Evolutionary conservation across 2,797 vertebrate species (phyloP).

Genomic region (Epinephelus awoara): DNA sequence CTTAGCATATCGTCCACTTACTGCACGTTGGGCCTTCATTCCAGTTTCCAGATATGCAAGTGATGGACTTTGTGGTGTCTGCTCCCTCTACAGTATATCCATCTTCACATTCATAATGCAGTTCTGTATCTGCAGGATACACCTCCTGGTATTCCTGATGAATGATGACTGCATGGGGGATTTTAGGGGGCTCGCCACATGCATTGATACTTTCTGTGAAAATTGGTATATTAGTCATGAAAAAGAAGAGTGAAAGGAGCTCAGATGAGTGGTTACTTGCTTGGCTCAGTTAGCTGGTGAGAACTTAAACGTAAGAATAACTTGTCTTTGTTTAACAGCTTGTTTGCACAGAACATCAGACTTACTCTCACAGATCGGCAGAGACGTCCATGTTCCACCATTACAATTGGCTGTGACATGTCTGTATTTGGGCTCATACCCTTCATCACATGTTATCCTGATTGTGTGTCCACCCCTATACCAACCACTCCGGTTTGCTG

Average conservation of each 20-base stretch:
- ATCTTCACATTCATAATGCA: slow-evolving; percentile 53
- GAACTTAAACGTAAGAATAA: too few relatives aligned
- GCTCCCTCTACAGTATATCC: slow-evolving; percentile 17
- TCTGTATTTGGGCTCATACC: fast-evolving
- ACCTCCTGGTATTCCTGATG: slow-evolving; percentile 8
- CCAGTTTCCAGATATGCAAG: slow-evolving; percentile 23
- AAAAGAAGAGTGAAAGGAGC: too few relatives aligned
- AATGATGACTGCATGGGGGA: slow-evolving; percentile 53
- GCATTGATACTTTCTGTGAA: neutral
- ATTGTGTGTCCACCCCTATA: fast-evolving
- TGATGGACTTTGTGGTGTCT: fast-evolving
- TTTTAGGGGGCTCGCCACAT: slow-evolving; percentile 49
- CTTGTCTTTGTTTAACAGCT: neutral
- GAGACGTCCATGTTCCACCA: slow-evolving; percentile 50
- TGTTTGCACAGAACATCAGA: neutral
- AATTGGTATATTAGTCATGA: neutral
- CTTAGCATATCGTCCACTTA: slow-evolving; percentile 29
- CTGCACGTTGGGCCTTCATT: slow-evolving; percentile 20
- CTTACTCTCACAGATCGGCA: slow-evolving; percentile 68
- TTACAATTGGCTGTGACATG: fast-evolving
- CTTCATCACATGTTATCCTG: neutral
- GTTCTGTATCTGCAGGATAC: neutral
- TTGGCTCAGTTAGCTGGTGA: too few relatives aligned
- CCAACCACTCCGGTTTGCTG: fast-evolving
- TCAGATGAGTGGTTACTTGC: too few relatives aligned